Percentiles rank a stretch among this genome's conserved stretches.
These are phyloP conservation scores for Agrotis segetum DNA, from an alignment of 2,888 invertebrate species.

Conservation along the genomic window DNA sequence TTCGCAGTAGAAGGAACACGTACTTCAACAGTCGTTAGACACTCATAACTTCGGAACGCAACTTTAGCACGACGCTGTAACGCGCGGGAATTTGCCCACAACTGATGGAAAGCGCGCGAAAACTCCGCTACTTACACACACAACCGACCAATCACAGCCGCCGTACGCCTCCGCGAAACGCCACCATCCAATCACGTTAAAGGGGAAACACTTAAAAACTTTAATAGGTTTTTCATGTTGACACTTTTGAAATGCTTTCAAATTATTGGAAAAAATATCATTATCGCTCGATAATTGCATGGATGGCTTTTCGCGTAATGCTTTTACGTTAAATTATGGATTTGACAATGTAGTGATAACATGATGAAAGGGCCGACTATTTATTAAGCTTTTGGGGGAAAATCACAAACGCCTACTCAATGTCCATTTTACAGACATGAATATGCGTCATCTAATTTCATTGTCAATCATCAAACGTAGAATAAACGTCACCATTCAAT, in stretches of 20 bases:
- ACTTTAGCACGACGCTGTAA: slow-evolving; percentile 64
- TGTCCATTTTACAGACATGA: slow-evolving; percentile 5
- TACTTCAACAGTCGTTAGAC: slow-evolving; percentile 65
- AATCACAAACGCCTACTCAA: slow-evolving; percentile 23
- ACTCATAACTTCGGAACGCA: slow-evolving; percentile 79
- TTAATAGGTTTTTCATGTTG: slow-evolving; percentile 88
- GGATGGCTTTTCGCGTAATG: slow-evolving; percentile 54
- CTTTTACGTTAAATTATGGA: slow-evolving; percentile 61
- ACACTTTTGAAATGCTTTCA: slow-evolving; percentile 74
- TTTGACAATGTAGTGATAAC: slow-evolving; percentile 60
- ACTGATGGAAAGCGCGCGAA: slow-evolving; percentile 88
- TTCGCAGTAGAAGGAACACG: slow-evolving; percentile 54
- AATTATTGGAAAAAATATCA: slow-evolving; percentile 73
- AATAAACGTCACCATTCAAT: slow-evolving; percentile 13
- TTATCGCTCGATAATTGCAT: slow-evolving; percentile 65
- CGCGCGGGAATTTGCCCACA: slow-evolving; percentile 80
- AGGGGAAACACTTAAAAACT: slow-evolving; percentile 85
- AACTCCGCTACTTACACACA: slow-evolving; percentile 84
- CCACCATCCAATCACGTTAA: slow-evolving; percentile 78
- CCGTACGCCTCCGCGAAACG: slow-evolving; percentile 81
- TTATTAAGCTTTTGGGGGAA: slow-evolving; percentile 50
- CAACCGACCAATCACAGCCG: slow-evolving; percentile 77
- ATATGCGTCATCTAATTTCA: slow-evolving; percentile 40
- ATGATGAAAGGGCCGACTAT: slow-evolving; percentile 61
- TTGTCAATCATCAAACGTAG: slow-evolving; percentile 43